Evolutionary conservation across 2,888 invertebrate species (phyloP).

Genomic region (Eristalinus aeneus): DNA sequence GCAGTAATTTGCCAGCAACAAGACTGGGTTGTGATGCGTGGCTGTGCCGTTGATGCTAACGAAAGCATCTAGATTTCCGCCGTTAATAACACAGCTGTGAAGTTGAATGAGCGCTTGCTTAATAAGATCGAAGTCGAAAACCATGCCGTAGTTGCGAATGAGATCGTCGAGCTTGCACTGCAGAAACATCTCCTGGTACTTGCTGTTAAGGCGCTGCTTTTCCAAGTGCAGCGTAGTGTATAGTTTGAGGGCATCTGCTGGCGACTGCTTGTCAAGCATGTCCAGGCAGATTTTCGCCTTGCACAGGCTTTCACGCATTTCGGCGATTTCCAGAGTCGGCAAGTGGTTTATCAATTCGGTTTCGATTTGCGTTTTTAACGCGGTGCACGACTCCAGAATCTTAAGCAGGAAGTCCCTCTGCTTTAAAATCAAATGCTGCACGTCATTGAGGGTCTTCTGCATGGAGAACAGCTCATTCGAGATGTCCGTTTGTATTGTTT

Average conservation of each 20-base stretch:
- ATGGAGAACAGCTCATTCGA: conserved; percentile 86
- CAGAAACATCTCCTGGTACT: conserved; percentile 87
- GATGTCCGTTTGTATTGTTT: conserved; percentile 85
- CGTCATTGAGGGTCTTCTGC: conserved; percentile 86
- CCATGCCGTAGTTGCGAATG: conserved; percentile 85
- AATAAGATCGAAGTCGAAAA: conserved; percentile 86
- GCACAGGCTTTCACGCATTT: conserved; percentile 84
- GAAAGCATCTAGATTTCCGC: conserved; percentile 66
- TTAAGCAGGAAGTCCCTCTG: conserved; percentile 88
- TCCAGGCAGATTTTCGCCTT: conserved; percentile 84
- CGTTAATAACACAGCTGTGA: conserved; percentile 78
- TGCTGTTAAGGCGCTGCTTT: conserved; percentile 85
- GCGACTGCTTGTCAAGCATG: conserved; percentile 82
- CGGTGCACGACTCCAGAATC: conserved; percentile 88
- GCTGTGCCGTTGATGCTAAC: conserved; percentile 43
- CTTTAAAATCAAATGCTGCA: conserved; percentile 86
- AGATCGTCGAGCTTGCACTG: conserved; percentile 88
- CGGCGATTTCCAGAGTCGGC: conserved; percentile 85
- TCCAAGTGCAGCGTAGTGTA: conserved; percentile 84
- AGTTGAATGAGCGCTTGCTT: conserved; percentile 86
- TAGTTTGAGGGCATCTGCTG: conserved; percentile 84
- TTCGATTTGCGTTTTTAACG: conserved; percentile 88
- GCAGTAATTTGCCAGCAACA: conserved; percentile 89
- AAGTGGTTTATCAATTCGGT: conserved; percentile 87
- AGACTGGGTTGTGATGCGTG: conserved; percentile 84